phyloP scores from a whole-genome alignment of 2,888 invertebrate genomes.

The Ethmia dodecea region DNA sequence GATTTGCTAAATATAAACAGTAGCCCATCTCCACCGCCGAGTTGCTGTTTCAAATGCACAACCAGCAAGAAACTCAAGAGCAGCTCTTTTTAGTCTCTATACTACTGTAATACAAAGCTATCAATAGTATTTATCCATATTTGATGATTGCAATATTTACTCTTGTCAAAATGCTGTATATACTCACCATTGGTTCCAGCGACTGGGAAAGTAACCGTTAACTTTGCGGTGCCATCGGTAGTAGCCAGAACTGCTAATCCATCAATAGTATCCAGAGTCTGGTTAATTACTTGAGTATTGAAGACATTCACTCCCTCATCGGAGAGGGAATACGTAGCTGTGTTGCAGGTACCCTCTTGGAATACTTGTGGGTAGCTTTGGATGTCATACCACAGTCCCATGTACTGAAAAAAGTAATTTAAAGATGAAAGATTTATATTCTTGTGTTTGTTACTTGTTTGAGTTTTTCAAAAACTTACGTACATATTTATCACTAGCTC shows the following conservation, averaged over 20 bases:
- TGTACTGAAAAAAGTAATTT: slow-evolving; percentile 11
- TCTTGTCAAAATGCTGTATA: too few species aligned
- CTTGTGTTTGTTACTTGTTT: slow-evolving; percentile 21
- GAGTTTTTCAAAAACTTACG: too few species aligned
- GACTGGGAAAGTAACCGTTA: slow-evolving; percentile 76
- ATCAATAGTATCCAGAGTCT: slow-evolving; percentile 56
- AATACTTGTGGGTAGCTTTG: slow-evolving; percentile 27
- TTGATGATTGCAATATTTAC: too few species aligned
- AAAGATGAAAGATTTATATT: neutral
- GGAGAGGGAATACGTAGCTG: slow-evolving; percentile 38
- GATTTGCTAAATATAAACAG: too few species aligned
- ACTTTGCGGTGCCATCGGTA: slow-evolving; percentile 65
- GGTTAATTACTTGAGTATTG: slow-evolving; percentile 27
- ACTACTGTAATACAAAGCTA: too few species aligned
- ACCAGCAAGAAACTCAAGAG: too few species aligned
- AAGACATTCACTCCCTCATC: slow-evolving; percentile 23
- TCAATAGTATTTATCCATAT: too few species aligned
- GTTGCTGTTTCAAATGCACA: too few species aligned
- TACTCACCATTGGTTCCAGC: slow-evolving; percentile 61
- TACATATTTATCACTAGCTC: too few species aligned
- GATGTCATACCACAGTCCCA: slow-evolving; percentile 20
- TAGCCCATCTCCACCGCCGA: too few species aligned
- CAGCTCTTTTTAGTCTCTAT: too few species aligned
- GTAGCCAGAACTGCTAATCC: slow-evolving; percentile 61
- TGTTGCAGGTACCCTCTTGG: slow-evolving; percentile 39